Evolutionary conservation across 2,113 vertebrate species (phyloP).

Genomic region (Tympanuchus pallidicinctus): DNA sequence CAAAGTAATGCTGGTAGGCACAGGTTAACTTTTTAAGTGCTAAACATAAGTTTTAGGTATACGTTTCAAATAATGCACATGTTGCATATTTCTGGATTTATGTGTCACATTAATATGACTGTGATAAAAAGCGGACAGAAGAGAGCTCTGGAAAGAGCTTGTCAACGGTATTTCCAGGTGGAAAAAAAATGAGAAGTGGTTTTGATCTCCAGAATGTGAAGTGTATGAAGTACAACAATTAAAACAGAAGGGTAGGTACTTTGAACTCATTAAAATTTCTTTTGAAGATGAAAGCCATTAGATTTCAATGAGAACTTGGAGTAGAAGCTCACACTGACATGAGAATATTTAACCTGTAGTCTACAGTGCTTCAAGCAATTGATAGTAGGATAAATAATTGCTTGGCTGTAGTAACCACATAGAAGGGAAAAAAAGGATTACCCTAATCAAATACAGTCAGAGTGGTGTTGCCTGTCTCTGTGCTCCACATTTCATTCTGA

Average conservation of each 20-base stretch:
- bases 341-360: constrained; percentile 88
- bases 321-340: constrained; percentile 81
- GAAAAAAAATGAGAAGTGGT: not conserved
- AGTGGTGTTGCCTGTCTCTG: constrained; percentile 72
- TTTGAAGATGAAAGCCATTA: constrained; percentile 86
- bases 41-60: not conserved
- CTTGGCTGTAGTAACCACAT: constrained; percentile 88
- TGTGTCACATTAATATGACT: constrained; percentile 20
- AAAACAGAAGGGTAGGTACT: constrained; percentile 76
- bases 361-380: constrained; percentile 87
- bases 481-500: constrained; percentile 85
- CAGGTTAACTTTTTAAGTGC: not conserved
- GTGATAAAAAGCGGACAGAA: constrained; percentile 12
- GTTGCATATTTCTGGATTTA: constrained; percentile 27
- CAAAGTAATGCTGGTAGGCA: constrained; percentile 5
- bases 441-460: constrained; percentile 87
- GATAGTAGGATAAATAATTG: constrained; percentile 91
- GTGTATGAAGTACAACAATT: constrained; percentile 76
- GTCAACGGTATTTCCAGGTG: constrained; percentile 19
- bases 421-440: constrained; percentile 85
- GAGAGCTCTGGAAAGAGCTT: not conserved
- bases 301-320: constrained; percentile 87
- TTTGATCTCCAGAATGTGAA: constrained; percentile 62
- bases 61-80: not conserved
- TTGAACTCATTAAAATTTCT: constrained; percentile 83